Conservation (phyloP, 2,797 vertebrate genomes). For the Pogoniulus pusillus region DNA sequence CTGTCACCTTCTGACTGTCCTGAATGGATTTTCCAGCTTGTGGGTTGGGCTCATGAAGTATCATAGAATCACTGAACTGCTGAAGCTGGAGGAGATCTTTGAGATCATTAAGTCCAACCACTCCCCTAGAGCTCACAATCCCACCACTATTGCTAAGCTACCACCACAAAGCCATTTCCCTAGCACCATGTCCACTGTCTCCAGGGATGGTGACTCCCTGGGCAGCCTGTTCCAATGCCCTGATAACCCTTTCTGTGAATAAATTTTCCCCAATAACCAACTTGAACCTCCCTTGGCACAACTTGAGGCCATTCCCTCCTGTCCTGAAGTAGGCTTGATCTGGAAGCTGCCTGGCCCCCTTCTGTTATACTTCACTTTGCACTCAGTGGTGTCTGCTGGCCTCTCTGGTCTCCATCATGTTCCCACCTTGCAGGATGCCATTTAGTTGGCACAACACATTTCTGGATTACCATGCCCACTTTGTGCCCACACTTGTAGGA, state of each 20-base stretch:
- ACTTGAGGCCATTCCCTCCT: not conserved
- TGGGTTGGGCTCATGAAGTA: not conserved
- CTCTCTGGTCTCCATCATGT: conserved; percentile 19
- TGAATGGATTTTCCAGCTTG: not conserved
- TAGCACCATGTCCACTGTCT: too few species aligned
- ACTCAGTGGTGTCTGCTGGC: not conserved
- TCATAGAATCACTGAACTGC: too few species aligned
- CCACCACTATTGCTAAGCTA: too few species aligned
- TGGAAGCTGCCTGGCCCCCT: not conserved
- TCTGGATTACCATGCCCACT: not conserved
- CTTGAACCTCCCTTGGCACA: too few species aligned
- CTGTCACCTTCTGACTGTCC: not conserved
- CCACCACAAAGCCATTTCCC: too few species aligned
- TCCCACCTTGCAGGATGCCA: not conserved
- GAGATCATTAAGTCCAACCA: too few species aligned
- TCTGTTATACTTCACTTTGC: not conserved
- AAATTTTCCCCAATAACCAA: too few species aligned
- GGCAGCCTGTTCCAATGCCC: too few species aligned
- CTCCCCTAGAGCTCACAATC: too few species aligned
- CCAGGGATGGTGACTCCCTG: too few species aligned
- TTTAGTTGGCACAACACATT: not conserved
- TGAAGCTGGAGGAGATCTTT: too few species aligned
- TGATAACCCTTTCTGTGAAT: too few species aligned
- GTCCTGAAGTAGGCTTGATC: conserved; percentile 4
- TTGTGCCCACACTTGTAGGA: not conserved